Base-by-base conservation (phyloP, 2,797 vertebrate species). In the Somateria mollissima region DNA sequence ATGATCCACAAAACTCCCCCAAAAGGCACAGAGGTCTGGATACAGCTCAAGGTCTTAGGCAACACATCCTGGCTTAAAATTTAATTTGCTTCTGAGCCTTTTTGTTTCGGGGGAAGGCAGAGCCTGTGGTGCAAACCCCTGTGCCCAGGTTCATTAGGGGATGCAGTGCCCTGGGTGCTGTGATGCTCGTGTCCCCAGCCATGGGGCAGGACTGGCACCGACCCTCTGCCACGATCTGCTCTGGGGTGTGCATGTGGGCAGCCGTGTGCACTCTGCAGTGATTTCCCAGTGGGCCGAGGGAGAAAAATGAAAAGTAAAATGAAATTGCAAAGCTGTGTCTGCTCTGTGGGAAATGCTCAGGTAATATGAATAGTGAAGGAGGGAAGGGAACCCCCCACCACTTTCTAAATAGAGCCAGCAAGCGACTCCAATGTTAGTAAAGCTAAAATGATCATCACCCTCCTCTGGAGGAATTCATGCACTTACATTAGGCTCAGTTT, bases 361-460 rank as follows among this genome's bases (percentile, higher is more conserved):
- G 79, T 90, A 90, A 92, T 77, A 87, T 74, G 97, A 92, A 91
- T 89, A 93, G 88, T 53, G n/a, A 57, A 5, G 43, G 78, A 89
- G 78, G 57, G 0, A 2, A 94, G 37, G 67, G 67, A 89, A 79
- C 84, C 81, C 90, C 93, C 95, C 89, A 73, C 84, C 25, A 87
- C 54, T 95, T 96, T 61, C 84, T 84, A 91, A 96, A 97, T 94
- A 92, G 82, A 97, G 34, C 51, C 84, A 66, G 80, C n/a, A 91
- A 84, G 60, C 1, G 0, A 34, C 65, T 58, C 45, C 80, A 60
- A 60, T 11, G 32, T n/a, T 54, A 61, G 84, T 85, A 51, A 84
- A 92, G 72, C 71, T 58, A 57, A 94, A 96, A 53, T 47, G 73
- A 88, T 76, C 70, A 79, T 60, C 78, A 69, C 53, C 30, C 92